These are phyloP conservation scores for Zapornia atra DNA, from an alignment of 2,113 vertebrate species.

Conservation along the genomic window DNA sequence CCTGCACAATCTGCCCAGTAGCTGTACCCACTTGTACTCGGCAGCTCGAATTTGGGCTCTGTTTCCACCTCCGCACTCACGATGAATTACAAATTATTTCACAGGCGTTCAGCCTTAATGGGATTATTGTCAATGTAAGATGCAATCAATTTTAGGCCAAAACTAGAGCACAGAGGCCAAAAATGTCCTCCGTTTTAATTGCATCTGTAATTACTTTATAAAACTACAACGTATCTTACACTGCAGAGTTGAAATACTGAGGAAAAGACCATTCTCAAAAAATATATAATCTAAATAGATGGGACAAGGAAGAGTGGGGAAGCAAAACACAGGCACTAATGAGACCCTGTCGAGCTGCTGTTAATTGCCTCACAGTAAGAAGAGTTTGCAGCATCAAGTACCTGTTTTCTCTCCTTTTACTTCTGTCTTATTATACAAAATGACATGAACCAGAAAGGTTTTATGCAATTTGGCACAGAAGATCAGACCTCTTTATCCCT, in stretches of 20 bases:
- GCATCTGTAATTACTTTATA: slow-evolving; percentile 51
- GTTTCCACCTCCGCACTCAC: neutral
- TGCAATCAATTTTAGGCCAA: neutral
- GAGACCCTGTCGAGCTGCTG: fast-evolving
- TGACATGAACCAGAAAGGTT: neutral
- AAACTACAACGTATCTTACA: neutral
- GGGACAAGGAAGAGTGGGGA: neutral
- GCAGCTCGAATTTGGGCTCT: neutral
- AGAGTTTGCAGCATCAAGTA: neutral
- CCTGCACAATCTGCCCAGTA: neutral
- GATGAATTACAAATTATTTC: neutral
- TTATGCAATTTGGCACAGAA: neutral
- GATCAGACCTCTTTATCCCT: neutral
- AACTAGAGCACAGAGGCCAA: neutral
- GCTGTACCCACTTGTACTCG: neutral
- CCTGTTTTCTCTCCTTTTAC: neutral
- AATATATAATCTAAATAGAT: neutral
- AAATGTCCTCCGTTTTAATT: neutral
- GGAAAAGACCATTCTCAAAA: neutral
- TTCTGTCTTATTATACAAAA: neutral
- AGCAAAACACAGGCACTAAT: fast-evolving
- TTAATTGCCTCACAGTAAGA: neutral
- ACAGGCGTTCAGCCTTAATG: neutral
- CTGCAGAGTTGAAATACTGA: neutral
- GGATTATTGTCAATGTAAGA: neutral